Conservation (phyloP, 2,888 invertebrate genomes). For the Palloptera scutellata region DNA sequence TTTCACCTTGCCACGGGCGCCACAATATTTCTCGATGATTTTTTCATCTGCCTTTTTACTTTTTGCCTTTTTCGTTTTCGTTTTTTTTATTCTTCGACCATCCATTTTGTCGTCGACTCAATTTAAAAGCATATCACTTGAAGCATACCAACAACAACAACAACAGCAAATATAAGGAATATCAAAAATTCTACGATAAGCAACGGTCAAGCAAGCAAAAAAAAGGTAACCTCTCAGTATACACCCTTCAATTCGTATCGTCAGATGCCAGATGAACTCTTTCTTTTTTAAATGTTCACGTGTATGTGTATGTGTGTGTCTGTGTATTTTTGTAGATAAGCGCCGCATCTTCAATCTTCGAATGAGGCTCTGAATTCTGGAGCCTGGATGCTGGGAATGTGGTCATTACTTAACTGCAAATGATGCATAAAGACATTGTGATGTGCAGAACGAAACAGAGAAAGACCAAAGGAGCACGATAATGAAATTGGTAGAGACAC, state of each 20-base stretch:
- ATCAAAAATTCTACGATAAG: slow-evolving; percentile 24
- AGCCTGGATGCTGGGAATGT: slow-evolving; percentile 4
- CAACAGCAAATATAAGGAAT: slow-evolving; percentile 18
- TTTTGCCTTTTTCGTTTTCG: slow-evolving; percentile 26
- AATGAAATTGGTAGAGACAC: slow-evolving; percentile 43
- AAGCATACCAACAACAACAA: slow-evolving; percentile 19
- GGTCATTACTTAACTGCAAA: slow-evolving; percentile 22
- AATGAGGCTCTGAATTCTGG: slow-evolving; percentile 36
- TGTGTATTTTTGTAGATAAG: slow-evolving; percentile 50
- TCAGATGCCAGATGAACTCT: slow-evolving; percentile 37
- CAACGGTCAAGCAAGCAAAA: slow-evolving; percentile 10
- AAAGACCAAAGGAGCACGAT: slow-evolving; percentile 34
- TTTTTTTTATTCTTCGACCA: slow-evolving; percentile 44
- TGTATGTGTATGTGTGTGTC: slow-evolving; percentile 13
- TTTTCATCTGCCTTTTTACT: too few relatives aligned
- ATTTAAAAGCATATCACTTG: slow-evolving; percentile 34
- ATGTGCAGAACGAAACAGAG: neutral
- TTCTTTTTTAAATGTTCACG: slow-evolving; percentile 20
- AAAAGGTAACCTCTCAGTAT: slow-evolving; percentile 1
- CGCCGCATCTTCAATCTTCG: slow-evolving; percentile 59
- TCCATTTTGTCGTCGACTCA: slow-evolving; percentile 43
- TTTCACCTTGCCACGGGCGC: slow-evolving; percentile 36
- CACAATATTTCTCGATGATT: slow-evolving; percentile 31
- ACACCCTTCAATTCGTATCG: neutral
- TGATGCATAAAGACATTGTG: too few relatives aligned